Percentiles rank a stretch among this genome's conserved stretches.
Evolutionary conservation across 2,888 invertebrate species (phyloP).

Genomic region (Apomyelois bistriatella): DNA sequence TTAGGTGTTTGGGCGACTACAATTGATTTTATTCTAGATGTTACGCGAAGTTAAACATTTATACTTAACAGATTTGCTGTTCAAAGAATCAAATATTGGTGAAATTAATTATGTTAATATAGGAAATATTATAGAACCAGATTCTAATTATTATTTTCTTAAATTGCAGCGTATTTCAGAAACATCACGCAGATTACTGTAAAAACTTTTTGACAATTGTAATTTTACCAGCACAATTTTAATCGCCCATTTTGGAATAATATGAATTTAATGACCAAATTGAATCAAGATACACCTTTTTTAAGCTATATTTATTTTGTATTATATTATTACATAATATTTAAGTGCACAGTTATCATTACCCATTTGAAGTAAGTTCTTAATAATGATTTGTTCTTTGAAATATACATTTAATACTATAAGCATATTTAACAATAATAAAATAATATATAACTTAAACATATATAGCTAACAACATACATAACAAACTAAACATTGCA

Average conservation of each 20-base stretch:
- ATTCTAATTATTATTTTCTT: too few species aligned
- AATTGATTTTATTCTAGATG: not conserved
- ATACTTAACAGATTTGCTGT: too few species aligned
- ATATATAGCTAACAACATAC: not conserved
- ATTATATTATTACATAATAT: slow-evolving; percentile 50
- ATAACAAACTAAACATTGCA: too few species aligned
- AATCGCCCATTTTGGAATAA: slow-evolving; percentile 14
- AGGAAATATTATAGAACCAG: too few species aligned
- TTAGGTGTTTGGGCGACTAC: slow-evolving; percentile 14
- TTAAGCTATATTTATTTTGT: slow-evolving; percentile 40
- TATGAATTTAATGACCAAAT: not conserved
- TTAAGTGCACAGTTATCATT: slow-evolving; percentile 37
- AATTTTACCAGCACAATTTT: slow-evolving; percentile 7
- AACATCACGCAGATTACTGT: too few species aligned
- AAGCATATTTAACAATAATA: not conserved
- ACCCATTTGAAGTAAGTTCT: slow-evolving; percentile 43
- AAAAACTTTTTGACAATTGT: not conserved
- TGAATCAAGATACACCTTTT: slow-evolving; percentile 17
- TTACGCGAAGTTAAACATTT: too few species aligned
- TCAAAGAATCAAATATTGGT: too few species aligned
- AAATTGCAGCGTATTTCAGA: too few species aligned
- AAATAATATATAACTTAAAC: not conserved
- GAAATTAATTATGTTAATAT: too few species aligned
- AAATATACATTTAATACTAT: not conserved
- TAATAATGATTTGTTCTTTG: slow-evolving; percentile 25